Evolutionary conservation across 2,113 vertebrate genomes (phyloP).

Genomic region (Brachirus orientalis): DNA sequence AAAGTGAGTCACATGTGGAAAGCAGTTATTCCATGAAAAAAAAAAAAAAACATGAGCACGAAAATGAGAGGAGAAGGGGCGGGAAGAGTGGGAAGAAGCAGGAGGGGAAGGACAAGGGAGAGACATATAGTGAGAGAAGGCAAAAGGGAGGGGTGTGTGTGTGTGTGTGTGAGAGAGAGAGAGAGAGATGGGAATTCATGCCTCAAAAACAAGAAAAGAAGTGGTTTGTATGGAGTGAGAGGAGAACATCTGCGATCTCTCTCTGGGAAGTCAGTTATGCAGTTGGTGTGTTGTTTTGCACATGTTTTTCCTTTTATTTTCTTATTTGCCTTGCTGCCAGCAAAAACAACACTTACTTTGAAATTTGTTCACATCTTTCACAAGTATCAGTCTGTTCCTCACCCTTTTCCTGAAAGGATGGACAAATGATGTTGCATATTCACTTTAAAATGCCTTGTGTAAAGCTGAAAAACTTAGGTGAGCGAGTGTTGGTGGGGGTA

Average conservation of each 20-base stretch:
- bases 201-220: slow-evolving; percentile 69
- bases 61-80: slow-evolving; percentile 45
- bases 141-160: slow-evolving; percentile 8
- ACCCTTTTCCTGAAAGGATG: slow-evolving; percentile 19
- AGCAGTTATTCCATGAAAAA: slow-evolving; percentile 63
- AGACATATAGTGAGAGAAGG: slow-evolving; percentile 54
- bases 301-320: slow-evolving; percentile 26
- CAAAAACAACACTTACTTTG: slow-evolving; percentile 37
- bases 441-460: background rate
- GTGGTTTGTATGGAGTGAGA: slow-evolving; percentile 63
- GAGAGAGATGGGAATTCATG: slow-evolving; percentile 53
- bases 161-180: background rate
- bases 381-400: slow-evolving; percentile 59
- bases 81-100: slow-evolving; percentile 37
- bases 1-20: slow-evolving; percentile 80
- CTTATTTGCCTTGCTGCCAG: slow-evolving; percentile 33
- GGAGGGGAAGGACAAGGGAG: slow-evolving; percentile 54
- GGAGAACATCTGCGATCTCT: slow-evolving; percentile 71
- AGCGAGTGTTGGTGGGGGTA: background rate
- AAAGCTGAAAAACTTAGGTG: slow-evolving; percentile 11
- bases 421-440: slow-evolving; percentile 10
- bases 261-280: slow-evolving; percentile 50
- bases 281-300: slow-evolving; percentile 45
- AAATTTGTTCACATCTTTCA: slow-evolving; percentile 48
- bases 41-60: slow-evolving; percentile 43